A percentile compares a stretch with the other conserved stretches of the same genome.
phyloP scores from a whole-genome alignment of 2,888 invertebrate genomes.

The Xanthia togata region DNA sequence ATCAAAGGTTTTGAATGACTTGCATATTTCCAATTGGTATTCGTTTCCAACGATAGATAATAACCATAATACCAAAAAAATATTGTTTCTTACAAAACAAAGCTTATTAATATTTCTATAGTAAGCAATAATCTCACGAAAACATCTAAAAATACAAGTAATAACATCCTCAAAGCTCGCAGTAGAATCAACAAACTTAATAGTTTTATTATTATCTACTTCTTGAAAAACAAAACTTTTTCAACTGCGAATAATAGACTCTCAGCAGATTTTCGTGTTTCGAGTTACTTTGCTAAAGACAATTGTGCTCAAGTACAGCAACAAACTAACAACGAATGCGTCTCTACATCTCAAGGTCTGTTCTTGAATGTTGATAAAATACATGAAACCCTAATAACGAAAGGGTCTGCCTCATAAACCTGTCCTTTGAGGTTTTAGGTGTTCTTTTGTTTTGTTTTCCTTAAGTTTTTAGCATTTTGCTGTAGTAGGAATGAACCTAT shows the following conservation, averaged over 20 bases:
- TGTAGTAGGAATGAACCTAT: no score
- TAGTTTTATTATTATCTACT: neutral
- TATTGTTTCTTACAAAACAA: neutral
- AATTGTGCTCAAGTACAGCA: constrained; percentile 8
- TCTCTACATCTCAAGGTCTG: neutral
- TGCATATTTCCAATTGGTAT: neutral
- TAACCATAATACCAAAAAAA: neutral
- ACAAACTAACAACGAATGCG: constrained; percentile 3
- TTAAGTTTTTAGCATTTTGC: neutral
- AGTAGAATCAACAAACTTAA: neutral
- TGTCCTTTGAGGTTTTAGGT: neutral
- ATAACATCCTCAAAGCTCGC: neutral
- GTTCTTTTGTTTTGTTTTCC: neutral
- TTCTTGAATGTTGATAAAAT: constrained; percentile 16
- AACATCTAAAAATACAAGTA: neutral
- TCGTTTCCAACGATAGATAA: neutral
- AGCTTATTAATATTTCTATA: neutral
- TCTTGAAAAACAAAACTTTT: neutral
- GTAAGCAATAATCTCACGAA: neutral
- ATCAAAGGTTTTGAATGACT: neutral
- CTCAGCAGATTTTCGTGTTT: constrained; percentile 5
- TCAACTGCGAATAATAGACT: neutral
- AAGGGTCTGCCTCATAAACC: neutral
- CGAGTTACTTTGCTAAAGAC: constrained; percentile 6
- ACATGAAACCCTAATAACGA: constrained; percentile 9